These are phyloP conservation scores for Bujurquina vittata DNA, from an alignment of 2,113 vertebrate species.

Conservation along the genomic window DNA sequence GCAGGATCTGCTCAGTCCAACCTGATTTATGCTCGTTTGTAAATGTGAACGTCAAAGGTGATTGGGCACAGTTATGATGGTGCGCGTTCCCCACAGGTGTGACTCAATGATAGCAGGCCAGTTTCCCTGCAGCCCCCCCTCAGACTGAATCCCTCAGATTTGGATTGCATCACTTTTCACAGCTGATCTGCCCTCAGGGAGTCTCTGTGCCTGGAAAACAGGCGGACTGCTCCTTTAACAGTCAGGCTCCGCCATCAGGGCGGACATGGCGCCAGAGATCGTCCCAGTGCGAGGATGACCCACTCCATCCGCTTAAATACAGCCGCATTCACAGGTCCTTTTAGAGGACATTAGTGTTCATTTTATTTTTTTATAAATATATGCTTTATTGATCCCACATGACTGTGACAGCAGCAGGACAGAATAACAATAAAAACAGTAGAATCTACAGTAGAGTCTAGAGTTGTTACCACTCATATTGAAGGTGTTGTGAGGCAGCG, in stretches of 20 bases:
- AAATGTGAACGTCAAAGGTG: background rate
- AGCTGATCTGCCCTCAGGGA: background rate
- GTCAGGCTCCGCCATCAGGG: background rate
- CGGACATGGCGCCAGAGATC: constrained; percentile 23
- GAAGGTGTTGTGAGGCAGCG: too few relatives aligned
- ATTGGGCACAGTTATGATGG: background rate
- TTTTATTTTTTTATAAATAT: too few relatives aligned
- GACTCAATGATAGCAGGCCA: background rate
- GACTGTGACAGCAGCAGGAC: too few relatives aligned
- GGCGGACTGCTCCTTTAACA: constrained; percentile 7
- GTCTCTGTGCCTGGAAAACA: background rate
- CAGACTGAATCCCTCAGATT: background rate
- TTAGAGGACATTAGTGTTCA: too few relatives aligned
- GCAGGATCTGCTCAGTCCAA: background rate
- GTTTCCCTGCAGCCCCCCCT: background rate
- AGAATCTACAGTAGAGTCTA: too few relatives aligned
- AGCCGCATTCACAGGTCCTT: too few relatives aligned
- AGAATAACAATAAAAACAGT: too few relatives aligned
- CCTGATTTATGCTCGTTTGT: accelerated
- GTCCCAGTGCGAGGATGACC: background rate
- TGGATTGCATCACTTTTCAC: background rate
- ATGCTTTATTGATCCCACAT: too few relatives aligned
- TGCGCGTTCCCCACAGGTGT: accelerated
- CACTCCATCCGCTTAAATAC: background rate
- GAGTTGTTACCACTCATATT: too few relatives aligned